Percentiles rank a stretch among this genome's conserved stretches.
Conservation (phyloP, 1,140 invertebrate genomes). For the Aculops lycopersici region DNA sequence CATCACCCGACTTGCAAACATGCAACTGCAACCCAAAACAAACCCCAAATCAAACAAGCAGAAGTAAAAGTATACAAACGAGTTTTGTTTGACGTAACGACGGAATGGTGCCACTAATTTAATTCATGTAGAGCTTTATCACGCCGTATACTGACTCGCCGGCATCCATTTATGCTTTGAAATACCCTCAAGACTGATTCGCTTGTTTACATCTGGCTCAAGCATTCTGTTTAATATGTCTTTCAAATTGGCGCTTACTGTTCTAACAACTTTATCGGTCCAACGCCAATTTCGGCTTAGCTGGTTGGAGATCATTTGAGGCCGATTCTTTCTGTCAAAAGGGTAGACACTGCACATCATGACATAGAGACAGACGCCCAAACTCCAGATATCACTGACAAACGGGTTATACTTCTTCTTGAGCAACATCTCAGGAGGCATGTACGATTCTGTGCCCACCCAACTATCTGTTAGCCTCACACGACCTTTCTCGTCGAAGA, state of each 20-base stretch:
- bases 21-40: too few species aligned
- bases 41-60: too few species aligned
- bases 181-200: conserved; percentile 27
- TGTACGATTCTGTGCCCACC: conserved; percentile 6
- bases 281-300: conserved; percentile 3
- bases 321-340: conserved; percentile 12
- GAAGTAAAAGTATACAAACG: too few species aligned
- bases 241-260: conserved; percentile 31
- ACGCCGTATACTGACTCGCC: not conserved
- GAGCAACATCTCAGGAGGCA: conserved; percentile 5
- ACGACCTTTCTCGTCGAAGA: conserved; percentile 3
- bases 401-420: conserved; percentile 4
- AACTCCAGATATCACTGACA: conserved; percentile 12
- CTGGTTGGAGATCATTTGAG: conserved; percentile 5
- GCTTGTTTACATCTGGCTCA: conserved; percentile 37
- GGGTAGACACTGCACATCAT: conserved; percentile 14
- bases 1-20: too few species aligned
- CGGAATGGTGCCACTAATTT: too few species aligned
- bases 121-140: too few species aligned
- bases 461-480: conserved; percentile 5
- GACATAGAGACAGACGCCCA: conserved; percentile 13
- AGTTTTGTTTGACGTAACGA: too few species aligned
- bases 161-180: conserved; percentile 6
- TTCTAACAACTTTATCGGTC: not conserved
- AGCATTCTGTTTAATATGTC: conserved; percentile 35